A percentile compares a stretch with the other conserved stretches of the same genome.
phyloP scores from a whole-genome alignment of 2,113 vertebrate species.

The Gadus macrocephalus region DNA sequence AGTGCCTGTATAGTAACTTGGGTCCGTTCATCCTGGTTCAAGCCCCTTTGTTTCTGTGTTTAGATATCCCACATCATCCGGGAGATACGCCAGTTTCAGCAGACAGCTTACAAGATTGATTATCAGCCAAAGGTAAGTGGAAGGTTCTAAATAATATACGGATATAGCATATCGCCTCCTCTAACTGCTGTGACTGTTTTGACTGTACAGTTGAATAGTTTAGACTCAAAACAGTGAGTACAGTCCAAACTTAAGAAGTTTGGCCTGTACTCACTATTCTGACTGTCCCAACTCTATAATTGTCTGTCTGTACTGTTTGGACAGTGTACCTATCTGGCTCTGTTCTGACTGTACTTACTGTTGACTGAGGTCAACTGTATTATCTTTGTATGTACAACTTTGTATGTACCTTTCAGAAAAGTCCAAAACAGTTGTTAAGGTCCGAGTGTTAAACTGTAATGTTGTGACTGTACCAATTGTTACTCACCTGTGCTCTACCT shows the following conservation, averaged over 20 bases:
- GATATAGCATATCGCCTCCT: background rate
- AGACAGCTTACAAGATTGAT: slow-evolving; percentile 97
- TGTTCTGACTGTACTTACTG: too few species aligned
- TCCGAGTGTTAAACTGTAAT: too few species aligned
- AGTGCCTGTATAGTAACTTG: too few species aligned
- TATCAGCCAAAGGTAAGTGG: slow-evolving; percentile 85
- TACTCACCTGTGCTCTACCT: slow-evolving; percentile 5
- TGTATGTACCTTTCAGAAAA: background rate
- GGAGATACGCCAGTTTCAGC: slow-evolving; percentile 97
- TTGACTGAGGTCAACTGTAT: too few species aligned
- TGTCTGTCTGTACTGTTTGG: too few species aligned
- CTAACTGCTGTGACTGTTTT: background rate
- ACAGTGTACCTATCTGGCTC: too few species aligned
- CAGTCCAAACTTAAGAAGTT: background rate
- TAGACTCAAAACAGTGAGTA: too few species aligned
- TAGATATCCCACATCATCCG: slow-evolving; percentile 98
- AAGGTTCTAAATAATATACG: too few species aligned
- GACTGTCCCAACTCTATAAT: too few species aligned
- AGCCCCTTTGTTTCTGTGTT: background rate
- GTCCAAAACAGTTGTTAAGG: background rate
- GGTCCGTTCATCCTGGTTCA: too few species aligned
- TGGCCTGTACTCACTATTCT: too few species aligned
- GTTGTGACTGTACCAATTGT: background rate
- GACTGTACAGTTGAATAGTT: background rate
- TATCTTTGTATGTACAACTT: too few species aligned